Percentiles rank a stretch among this genome's conserved stretches.
phyloP scores from a whole-genome alignment of 2,888 invertebrate genomes.

The Trissolcus japonicus region DNA sequence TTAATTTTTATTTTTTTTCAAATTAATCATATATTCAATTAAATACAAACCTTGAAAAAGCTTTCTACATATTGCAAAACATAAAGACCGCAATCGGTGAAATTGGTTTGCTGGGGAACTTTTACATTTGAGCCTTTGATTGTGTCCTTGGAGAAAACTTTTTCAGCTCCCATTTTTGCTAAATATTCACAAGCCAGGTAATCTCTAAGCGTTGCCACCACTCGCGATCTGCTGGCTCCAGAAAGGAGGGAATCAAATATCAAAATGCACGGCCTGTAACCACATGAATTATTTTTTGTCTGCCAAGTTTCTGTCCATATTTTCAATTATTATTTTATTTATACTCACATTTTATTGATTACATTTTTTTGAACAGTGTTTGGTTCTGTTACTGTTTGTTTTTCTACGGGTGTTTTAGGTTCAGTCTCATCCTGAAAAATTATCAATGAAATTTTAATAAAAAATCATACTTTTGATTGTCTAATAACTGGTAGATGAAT shows the following conservation, averaged over 20 bases:
- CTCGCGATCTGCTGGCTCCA: slow-evolving; percentile 85
- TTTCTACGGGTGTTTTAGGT: slow-evolving; percentile 4
- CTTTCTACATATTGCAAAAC: slow-evolving; percentile 97
- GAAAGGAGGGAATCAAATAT: slow-evolving; percentile 96
- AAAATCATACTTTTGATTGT: not conserved
- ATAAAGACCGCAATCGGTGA: slow-evolving; percentile 97
- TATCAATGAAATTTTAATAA: not conserved
- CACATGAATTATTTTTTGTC: not conserved
- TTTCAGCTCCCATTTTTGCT: slow-evolving; percentile 83
- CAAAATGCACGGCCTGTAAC: slow-evolving; percentile 91
- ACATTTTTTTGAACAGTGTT: not conserved
- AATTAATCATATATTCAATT: slow-evolving; percentile 1
- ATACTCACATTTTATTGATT: slow-evolving; percentile 56
- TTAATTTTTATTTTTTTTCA: no score
- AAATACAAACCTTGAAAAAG: slow-evolving; percentile 86
- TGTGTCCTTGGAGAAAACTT: slow-evolving; percentile 87
- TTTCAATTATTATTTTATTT: slow-evolving; percentile 20
- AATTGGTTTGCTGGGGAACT: slow-evolving; percentile 98
- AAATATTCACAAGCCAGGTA: slow-evolving; percentile 92
- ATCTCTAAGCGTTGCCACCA: slow-evolving; percentile 93
- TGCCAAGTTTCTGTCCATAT: not conserved
- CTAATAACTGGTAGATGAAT: not conserved
- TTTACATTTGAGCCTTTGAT: slow-evolving; percentile 92
- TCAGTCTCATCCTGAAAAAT: slow-evolving; percentile 40
- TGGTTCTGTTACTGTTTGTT: slow-evolving; percentile 7